Conservation (phyloP, 2,888 invertebrate genomes). For the Drosophila anomelani region DNA sequence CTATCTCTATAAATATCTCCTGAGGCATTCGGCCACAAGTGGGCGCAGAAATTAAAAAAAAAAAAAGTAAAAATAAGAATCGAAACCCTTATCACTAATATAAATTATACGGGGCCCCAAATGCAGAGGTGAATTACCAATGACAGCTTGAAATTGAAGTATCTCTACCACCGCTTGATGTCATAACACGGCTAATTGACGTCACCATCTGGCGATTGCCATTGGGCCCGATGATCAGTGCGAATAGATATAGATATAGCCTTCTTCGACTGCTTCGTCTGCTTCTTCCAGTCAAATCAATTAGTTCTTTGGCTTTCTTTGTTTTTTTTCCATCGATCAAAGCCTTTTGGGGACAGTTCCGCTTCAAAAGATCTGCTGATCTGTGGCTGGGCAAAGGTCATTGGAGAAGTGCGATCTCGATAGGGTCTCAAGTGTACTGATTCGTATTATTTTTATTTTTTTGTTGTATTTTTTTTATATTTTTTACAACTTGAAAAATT, state of each 20-base stretch:
- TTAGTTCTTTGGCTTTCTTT: constrained; percentile 10
- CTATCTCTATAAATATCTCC: constrained; percentile 13
- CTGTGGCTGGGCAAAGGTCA: constrained; percentile 1
- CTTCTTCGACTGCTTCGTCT: neutral
- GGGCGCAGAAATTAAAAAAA: constrained; percentile 25
- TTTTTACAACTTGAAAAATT: neutral
- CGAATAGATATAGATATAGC: constrained; percentile 14
- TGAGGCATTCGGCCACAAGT: constrained; percentile 12
- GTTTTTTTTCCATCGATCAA: neutral
- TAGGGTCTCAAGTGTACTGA: neutral
- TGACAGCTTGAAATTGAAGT: constrained; percentile 53
- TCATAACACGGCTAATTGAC: constrained; percentile 65
- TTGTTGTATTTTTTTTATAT: neutral
- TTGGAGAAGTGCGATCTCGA: neutral
- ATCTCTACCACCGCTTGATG: constrained; percentile 47
- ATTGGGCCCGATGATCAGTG: constrained; percentile 4
- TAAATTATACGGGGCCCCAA: constrained; percentile 54
- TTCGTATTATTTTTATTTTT: neutral
- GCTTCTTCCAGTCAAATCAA: constrained; percentile 7
- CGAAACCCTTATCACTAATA: constrained; percentile 54
- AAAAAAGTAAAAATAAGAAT: neutral
- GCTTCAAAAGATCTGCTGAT: neutral
- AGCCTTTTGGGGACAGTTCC: neutral
- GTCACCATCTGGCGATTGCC: constrained; percentile 51
- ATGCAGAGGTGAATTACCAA: constrained; percentile 28